These are phyloP conservation scores for Channa argus DNA, from an alignment of 2,113 vertebrate species.

Conservation along the genomic window DNA sequence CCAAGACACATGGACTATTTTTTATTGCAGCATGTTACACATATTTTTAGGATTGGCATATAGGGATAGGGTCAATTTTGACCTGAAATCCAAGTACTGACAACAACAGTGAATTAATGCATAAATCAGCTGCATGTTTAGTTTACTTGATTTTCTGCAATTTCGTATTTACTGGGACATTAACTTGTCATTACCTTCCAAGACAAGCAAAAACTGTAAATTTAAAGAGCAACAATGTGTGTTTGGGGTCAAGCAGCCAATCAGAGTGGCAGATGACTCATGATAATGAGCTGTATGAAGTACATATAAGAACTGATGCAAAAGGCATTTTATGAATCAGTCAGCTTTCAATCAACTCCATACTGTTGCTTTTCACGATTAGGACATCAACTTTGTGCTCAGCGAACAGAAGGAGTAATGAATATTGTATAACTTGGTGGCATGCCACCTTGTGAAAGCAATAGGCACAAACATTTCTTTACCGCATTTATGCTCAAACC, in stretches of 20 bases:
- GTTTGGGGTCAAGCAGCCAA: neutral
- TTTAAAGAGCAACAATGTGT: neutral
- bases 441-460: neutral
- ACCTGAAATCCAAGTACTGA: too few relatives aligned
- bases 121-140: too few relatives aligned
- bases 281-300: neutral
- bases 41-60: too few relatives aligned
- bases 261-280: neutral
- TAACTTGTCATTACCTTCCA: neutral
- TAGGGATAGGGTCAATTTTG: too few relatives aligned
- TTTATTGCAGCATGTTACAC: too few relatives aligned
- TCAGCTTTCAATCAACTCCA: neutral
- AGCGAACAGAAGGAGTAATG: neutral
- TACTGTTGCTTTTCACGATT: neutral
- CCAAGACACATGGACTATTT: too few relatives aligned
- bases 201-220: neutral
- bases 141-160: too few relatives aligned
- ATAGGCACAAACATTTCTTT: constrained; percentile 22
- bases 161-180: too few relatives aligned
- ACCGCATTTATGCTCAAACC: constrained; percentile 28
- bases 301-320: neutral
- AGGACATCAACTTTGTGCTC: neutral
- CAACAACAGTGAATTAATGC: too few relatives aligned
- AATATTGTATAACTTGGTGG: neutral
- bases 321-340: constrained; percentile 5